Percentiles rank a stretch among this genome's conserved stretches.
phyloP scores from a whole-genome alignment of 2,113 vertebrate genomes.

The Dromaius novaehollandiae region DNA sequence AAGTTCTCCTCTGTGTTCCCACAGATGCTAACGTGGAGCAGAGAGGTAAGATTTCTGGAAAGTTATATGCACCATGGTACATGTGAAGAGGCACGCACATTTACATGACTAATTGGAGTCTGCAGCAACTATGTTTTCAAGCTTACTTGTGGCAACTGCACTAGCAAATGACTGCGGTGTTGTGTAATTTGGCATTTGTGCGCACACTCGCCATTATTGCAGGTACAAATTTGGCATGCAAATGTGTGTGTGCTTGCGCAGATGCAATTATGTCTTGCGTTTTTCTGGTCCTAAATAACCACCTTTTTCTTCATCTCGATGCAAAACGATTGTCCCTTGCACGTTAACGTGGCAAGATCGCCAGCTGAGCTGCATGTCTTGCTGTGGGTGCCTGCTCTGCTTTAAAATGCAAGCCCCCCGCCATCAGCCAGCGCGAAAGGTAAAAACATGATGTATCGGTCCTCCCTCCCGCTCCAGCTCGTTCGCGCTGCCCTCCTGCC shows the following conservation, averaged over 20 bases:
- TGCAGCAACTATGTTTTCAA: background rate
- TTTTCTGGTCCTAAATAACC: background rate
- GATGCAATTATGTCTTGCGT: background rate
- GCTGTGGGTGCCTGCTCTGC: no score
- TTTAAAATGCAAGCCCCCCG: no score
- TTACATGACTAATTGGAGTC: background rate
- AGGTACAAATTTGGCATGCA: background rate
- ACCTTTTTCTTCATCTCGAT: background rate
- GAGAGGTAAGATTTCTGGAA: background rate
- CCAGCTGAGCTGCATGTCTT: accelerated
- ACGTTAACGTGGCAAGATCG: accelerated
- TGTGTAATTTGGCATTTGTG: background rate
- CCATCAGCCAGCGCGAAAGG: background rate
- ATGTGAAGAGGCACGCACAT: background rate
- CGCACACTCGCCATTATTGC: background rate
- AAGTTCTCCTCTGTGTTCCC: background rate
- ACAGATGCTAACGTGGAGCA: background rate
- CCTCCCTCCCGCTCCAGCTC: background rate
- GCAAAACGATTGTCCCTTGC: background rate
- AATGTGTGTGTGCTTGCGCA: background rate
- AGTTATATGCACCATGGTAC: background rate
- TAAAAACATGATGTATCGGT: background rate
- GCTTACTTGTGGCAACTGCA: background rate
- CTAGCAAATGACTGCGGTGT: accelerated
- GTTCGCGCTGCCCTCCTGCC: background rate